These are phyloP conservation scores for Discoglossus pictus DNA, from an alignment of 2,797 vertebrate species.

Conservation along the genomic window DNA sequence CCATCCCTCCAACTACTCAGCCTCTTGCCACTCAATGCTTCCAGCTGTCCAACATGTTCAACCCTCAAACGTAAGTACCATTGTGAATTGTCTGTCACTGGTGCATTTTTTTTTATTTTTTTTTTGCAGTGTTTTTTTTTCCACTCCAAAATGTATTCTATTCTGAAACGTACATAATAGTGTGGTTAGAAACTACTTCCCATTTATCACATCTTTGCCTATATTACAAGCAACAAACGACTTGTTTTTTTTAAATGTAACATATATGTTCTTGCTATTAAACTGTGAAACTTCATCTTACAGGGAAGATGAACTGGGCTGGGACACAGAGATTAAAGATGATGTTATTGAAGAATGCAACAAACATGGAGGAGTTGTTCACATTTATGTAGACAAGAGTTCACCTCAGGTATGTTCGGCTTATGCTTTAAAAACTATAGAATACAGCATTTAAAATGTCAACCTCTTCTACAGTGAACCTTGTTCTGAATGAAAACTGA, in stretches of 20 bases:
- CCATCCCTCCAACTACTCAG: conserved; percentile 74
- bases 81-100: background rate
- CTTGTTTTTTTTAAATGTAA: no score
- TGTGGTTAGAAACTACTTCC: no score
- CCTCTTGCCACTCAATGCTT: conserved; percentile 95
- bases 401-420: conserved; percentile 85
- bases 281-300: conserved; percentile 48
- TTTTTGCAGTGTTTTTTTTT: no score
- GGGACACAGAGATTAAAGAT: conserved; percentile 93
- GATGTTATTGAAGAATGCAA: conserved; percentile 98
- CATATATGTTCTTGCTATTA: no score
- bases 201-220: no score
- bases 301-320: conserved; percentile 88
- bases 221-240: no score
- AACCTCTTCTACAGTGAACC: no score
- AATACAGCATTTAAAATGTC: no score
- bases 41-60: conserved; percentile 98
- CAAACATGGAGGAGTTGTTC: conserved; percentile 94
- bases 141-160: no score
- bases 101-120: background rate
- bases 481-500: no score
- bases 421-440: no score
- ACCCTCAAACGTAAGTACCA: conserved; percentile 88
- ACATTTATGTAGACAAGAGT: conserved; percentile 96
- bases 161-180: no score